Evolutionary conservation across 2,888 invertebrate genomes (phyloP).

Genomic region (Elaeidobius kamerunicus): DNA sequence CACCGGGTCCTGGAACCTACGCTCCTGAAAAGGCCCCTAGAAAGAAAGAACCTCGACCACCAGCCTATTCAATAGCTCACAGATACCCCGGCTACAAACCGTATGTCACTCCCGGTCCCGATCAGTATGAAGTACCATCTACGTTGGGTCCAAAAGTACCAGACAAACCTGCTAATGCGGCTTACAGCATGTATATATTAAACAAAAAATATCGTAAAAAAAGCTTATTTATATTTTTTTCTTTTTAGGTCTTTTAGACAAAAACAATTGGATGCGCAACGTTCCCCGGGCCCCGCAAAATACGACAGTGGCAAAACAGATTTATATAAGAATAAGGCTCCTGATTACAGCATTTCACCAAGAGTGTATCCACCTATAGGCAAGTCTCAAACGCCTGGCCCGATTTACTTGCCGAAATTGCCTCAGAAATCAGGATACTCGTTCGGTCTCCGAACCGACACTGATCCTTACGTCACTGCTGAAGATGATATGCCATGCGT

Average conservation of each 20-base stretch:
- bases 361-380: constrained; percentile 32
- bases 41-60: constrained; percentile 56
- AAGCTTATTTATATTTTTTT: not conserved
- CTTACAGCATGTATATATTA: constrained; percentile 51
- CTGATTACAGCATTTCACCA: constrained; percentile 43
- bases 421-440: constrained; percentile 51
- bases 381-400: constrained; percentile 35
- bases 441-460: constrained; percentile 60
- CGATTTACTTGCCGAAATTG: constrained; percentile 43
- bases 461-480: constrained; percentile 57
- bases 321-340: constrained; percentile 41
- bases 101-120: constrained; percentile 57
- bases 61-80: constrained; percentile 57
- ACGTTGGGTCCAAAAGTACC: constrained; percentile 55
- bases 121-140: constrained; percentile 56
- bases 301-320: constrained; percentile 42
- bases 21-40: constrained; percentile 57
- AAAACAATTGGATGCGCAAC: constrained; percentile 18
- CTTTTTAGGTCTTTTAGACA: constrained; percentile 39
- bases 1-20: constrained; percentile 66
- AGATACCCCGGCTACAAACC: constrained; percentile 44
- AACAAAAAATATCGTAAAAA: constrained; percentile 1
- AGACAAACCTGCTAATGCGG: constrained; percentile 51
- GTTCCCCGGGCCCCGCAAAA: constrained; percentile 51
- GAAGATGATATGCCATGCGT: constrained; percentile 51